phyloP scores from a whole-genome alignment of 2,113 vertebrate genomes.

The Platysteira castanea region DNA sequence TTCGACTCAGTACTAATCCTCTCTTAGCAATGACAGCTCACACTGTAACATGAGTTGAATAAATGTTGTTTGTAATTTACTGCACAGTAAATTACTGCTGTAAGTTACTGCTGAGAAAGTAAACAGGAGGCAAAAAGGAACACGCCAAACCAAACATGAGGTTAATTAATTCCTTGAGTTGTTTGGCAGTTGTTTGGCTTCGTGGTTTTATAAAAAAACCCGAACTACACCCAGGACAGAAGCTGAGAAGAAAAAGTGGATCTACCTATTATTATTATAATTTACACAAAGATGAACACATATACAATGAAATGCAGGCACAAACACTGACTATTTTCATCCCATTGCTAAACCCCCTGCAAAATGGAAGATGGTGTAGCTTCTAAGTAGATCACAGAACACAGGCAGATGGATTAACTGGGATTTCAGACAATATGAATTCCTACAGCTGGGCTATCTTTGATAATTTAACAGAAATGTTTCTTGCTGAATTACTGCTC shows the following conservation, averaged over 20 bases:
- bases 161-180: background rate
- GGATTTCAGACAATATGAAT: background rate
- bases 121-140: slow-evolving; percentile 4
- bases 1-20: background rate
- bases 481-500: background rate
- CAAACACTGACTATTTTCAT: background rate
- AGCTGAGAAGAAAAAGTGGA: background rate
- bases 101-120: background rate
- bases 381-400: background rate
- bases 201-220: background rate
- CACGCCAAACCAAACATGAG: background rate
- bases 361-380: background rate
- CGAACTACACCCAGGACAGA: background rate
- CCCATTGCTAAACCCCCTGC: background rate
- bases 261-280: background rate
- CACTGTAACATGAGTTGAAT: background rate
- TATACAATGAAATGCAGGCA: background rate
- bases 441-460: background rate
- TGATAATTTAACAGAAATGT: background rate
- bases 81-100: background rate
- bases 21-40: background rate
- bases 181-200: background rate
- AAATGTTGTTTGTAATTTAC: background rate
- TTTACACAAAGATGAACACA: background rate
- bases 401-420: background rate